Conservation (phyloP, 2,797 vertebrate genomes). For the Rhabdomys pumilio region DNA sequence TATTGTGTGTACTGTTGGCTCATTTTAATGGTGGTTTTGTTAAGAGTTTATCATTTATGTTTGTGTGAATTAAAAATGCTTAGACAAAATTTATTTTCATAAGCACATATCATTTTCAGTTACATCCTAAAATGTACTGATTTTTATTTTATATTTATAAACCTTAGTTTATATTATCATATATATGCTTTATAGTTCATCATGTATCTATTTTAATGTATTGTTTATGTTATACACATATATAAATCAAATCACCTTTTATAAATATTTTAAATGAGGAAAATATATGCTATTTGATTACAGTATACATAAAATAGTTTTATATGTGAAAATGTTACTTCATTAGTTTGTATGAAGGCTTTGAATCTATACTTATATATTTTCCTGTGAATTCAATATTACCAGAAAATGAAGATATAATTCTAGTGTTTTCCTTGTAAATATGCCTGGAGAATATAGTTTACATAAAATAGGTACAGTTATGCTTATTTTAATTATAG, state of each 20-base stretch:
- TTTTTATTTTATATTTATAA: neutral
- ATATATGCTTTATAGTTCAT: neutral
- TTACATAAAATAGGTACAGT: neutral
- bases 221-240: neutral
- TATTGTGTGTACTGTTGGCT: no score
- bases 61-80: neutral
- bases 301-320: neutral
- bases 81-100: neutral
- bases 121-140: neutral
- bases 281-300: neutral
- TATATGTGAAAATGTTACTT: neutral
- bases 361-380: neutral
- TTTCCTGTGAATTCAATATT: neutral
- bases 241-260: neutral
- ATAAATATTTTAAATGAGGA: neutral
- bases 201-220: neutral
- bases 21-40: neutral
- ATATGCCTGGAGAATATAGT: neutral
- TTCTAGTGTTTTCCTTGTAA: neutral
- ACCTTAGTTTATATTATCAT: neutral
- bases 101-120: neutral
- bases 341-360: neutral
- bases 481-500: neutral
- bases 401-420: neutral
- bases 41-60: neutral